phyloP scores from a whole-genome alignment of 2,113 vertebrate species.

The Macquaria australasica region DNA sequence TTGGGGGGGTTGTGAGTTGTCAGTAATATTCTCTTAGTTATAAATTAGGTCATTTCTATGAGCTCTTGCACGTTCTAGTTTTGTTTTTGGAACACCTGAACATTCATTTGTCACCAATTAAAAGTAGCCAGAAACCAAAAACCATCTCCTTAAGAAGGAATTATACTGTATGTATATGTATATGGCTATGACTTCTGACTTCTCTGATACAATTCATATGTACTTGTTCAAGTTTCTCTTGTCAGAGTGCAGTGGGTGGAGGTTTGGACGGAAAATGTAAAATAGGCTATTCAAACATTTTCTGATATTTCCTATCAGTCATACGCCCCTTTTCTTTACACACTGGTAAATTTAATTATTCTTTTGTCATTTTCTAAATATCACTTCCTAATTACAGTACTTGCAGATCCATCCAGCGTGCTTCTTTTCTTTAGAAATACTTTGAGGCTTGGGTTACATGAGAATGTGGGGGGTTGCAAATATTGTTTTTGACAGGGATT shows the following conservation, averaged over 20 bases:
- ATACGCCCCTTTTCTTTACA: constrained; percentile 32
- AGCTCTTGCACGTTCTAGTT: constrained; percentile 56
- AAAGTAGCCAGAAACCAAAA: constrained; percentile 46
- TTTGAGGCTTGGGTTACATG: constrained; percentile 51
- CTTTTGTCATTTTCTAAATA: constrained; percentile 17
- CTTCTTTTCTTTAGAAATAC: constrained; percentile 43
- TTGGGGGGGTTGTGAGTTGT: constrained; percentile 46
- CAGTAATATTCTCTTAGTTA: constrained; percentile 54
- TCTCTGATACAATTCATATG: constrained; percentile 31
- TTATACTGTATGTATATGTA: constrained; percentile 13
- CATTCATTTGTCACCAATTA: constrained; percentile 32
- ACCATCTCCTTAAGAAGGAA: constrained; percentile 21
- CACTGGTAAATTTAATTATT: constrained; percentile 30
- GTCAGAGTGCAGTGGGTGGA: constrained; percentile 17
- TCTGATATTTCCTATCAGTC: constrained; percentile 12
- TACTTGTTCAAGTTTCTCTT: constrained; percentile 38
- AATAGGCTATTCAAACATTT: constrained; percentile 19
- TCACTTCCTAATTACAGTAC: constrained; percentile 41
- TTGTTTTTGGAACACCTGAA: constrained; percentile 55
- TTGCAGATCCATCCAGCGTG: constrained; percentile 69
- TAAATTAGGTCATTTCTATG: constrained; percentile 72
- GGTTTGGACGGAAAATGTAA: constrained; percentile 39
- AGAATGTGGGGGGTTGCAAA: constrained; percentile 46
- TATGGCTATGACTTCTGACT: constrained; percentile 24
- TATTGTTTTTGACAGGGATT: constrained; percentile 50